Conservation (phyloP, 2,113 vertebrate species). For the Meleagris gallopavo region DNA sequence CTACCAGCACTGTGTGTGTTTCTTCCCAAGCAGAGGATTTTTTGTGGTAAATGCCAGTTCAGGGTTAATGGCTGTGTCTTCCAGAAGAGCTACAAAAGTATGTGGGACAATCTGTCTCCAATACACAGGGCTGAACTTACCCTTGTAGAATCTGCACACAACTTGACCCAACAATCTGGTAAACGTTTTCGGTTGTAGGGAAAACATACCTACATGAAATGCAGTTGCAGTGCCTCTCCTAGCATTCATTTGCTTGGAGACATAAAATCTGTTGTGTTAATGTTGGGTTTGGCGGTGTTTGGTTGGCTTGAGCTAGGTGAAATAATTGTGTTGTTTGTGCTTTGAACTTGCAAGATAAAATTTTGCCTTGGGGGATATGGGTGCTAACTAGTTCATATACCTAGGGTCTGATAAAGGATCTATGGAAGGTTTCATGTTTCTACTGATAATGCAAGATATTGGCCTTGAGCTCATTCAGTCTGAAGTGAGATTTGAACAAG, state of each 20-base stretch:
- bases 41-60: not conserved
- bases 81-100: not conserved
- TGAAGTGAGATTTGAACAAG: not conserved
- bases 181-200: not conserved
- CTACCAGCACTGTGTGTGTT: not conserved
- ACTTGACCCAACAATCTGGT: not conserved
- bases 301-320: not conserved
- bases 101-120: not conserved
- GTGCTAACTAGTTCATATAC: not conserved
- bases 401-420: not conserved
- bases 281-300: not conserved
- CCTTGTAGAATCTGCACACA: not conserved
- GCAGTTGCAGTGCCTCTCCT: not conserved
- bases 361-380: not conserved
- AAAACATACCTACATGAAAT: not conserved
- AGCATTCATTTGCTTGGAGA: not conserved
- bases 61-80: not conserved
- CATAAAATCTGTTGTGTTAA: not conserved
- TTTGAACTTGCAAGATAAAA: not conserved
- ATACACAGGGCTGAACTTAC: accelerated
- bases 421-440: not conserved
- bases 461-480: not conserved
- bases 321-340: not conserved
- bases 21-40: not conserved
- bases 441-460: not conserved